Conservation (phyloP, 2,113 vertebrate species). For the Catharus fuscescens region DNA sequence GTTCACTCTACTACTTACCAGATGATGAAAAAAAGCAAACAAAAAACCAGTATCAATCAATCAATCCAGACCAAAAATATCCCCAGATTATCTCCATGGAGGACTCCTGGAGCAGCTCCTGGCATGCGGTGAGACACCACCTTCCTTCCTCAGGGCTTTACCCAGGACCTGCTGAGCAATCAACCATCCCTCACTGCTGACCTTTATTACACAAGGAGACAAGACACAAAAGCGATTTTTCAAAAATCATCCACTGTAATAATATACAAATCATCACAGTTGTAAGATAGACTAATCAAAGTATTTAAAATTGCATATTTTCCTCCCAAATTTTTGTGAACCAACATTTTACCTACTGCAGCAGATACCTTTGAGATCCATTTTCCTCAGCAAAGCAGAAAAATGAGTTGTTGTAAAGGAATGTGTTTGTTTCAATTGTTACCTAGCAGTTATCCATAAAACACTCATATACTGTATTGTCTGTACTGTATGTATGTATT, state of each 20-base stretch:
- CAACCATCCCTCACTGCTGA: fast-evolving
- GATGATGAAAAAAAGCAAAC: neutral
- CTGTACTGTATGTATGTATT: too few relatives aligned
- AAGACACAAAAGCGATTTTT: neutral
- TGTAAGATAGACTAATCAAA: neutral
- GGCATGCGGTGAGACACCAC: neutral
- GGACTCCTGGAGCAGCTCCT: neutral
- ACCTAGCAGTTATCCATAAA: neutral
- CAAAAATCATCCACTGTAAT: neutral
- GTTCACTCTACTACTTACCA: neutral
- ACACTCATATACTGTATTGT: neutral
- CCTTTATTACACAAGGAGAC: neutral
- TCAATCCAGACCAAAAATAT: neutral
- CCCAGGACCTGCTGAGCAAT: neutral
- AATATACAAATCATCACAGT: neutral
- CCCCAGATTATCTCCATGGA: neutral
- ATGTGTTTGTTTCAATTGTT: neutral
- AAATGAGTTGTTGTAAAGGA: neutral
- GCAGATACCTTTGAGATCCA: neutral
- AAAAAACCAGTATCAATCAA: neutral
- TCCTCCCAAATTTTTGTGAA: neutral
- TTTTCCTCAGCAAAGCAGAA: neutral
- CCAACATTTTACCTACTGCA: neutral
- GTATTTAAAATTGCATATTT: neutral
- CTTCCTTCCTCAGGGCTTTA: neutral